These are phyloP conservation scores for Drosophila quinaria DNA, from an alignment of 2,888 invertebrate genomes.

Conservation along the genomic window DNA sequence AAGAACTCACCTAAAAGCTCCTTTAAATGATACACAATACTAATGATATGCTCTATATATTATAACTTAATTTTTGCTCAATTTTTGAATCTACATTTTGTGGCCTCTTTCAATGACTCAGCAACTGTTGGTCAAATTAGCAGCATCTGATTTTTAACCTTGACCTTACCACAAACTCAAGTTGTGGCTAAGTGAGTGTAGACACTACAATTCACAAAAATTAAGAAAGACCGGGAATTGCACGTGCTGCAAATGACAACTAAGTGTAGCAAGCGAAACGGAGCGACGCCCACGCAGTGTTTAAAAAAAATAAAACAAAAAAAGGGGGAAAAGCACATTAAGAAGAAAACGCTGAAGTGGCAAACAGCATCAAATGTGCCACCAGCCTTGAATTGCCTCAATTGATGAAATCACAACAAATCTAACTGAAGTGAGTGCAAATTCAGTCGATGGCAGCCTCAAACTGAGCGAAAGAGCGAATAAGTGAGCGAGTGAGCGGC, in stretches of 20 bases:
- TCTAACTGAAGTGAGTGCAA: slow-evolving; percentile 20
- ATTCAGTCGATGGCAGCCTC: neutral
- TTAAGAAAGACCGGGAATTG: slow-evolving; percentile 28
- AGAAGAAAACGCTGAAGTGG: slow-evolving; percentile 46
- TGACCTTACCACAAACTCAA: slow-evolving; percentile 54
- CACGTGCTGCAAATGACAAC: slow-evolving; percentile 64
- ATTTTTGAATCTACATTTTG: neutral
- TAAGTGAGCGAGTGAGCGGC: slow-evolving; percentile 2
- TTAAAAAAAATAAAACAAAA: too few relatives aligned
- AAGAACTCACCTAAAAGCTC: neutral
- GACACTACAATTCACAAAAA: slow-evolving; percentile 13
- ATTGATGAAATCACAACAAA: slow-evolving; percentile 39
- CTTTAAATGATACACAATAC: neutral
- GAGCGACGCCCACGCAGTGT: slow-evolving; percentile 58
- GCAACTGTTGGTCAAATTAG: slow-evolving; percentile 19
- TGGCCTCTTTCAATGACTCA: slow-evolving; percentile 33
- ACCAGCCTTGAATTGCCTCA: slow-evolving; percentile 60
- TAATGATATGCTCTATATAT: neutral
- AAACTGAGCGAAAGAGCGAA: neutral
- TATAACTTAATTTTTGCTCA: neutral
- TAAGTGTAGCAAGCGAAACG: slow-evolving; percentile 13
- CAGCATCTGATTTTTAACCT: slow-evolving; percentile 43
- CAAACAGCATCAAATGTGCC: slow-evolving; percentile 51
- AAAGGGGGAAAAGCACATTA: neutral
- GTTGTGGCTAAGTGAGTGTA: slow-evolving; percentile 22